A percentile compares a stretch with the other conserved stretches of the same genome.
Conservation (phyloP, 2,888 invertebrate genomes). For the Plutella xylostella region DNA sequence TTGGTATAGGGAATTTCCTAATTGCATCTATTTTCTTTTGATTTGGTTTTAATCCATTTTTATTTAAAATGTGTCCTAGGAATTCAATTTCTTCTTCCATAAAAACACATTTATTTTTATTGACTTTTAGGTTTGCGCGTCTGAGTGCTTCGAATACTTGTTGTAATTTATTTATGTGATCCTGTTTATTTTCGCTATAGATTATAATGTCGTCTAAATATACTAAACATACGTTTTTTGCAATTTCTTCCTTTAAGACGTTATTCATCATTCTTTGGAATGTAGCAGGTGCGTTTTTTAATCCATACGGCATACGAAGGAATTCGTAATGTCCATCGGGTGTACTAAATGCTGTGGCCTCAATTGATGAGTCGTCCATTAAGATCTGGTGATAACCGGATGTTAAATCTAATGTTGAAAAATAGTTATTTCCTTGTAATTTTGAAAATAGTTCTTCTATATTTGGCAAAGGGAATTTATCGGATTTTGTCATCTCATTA, state of each 20-base stretch:
- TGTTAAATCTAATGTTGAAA: too few species aligned
- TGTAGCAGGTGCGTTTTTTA: slow-evolving; percentile 21
- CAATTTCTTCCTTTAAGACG: neutral
- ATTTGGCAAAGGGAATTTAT: too few species aligned
- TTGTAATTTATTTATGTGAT: slow-evolving; percentile 19
- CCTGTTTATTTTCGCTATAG: slow-evolving; percentile 20
- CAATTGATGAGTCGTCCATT: neutral
- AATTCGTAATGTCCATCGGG: slow-evolving; percentile 22
- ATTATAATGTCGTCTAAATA: slow-evolving; percentile 24
- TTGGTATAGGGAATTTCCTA: slow-evolving; percentile 21
- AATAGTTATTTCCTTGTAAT: too few species aligned
- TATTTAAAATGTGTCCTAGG: slow-evolving; percentile 26
- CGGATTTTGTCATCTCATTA: too few species aligned
- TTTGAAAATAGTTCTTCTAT: too few species aligned
- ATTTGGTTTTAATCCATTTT: slow-evolving; percentile 23
- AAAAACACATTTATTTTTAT: slow-evolving; percentile 21
- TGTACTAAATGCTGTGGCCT: slow-evolving; percentile 20
- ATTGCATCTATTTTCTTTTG: slow-evolving; percentile 22
- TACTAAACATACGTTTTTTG: neutral
- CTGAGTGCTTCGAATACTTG: too few species aligned
- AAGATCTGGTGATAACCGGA: neutral
- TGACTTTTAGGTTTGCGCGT: slow-evolving; percentile 21
- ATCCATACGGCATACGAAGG: slow-evolving; percentile 8
- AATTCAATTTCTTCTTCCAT: slow-evolving; percentile 23
- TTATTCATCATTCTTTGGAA: slow-evolving; percentile 19